Conservation (phyloP, 2,113 vertebrate species). For the Caloenas nicobarica region DNA sequence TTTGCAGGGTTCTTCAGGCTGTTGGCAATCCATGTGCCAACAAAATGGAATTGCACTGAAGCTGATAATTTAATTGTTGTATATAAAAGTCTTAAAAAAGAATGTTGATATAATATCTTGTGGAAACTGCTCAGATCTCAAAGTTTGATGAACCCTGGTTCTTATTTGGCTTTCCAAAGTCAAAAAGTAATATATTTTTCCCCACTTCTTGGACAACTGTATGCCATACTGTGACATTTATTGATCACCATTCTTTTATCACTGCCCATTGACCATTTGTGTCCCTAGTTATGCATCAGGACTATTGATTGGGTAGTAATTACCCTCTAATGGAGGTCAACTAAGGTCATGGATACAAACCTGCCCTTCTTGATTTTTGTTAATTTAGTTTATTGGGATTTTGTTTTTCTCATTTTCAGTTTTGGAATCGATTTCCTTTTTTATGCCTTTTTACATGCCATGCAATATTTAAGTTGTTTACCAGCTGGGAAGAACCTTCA, state of each 20-base stretch:
- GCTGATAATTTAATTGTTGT: neutral
- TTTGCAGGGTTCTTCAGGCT: neutral
- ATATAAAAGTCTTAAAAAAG: neutral
- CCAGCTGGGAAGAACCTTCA: neutral
- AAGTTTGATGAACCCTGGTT: neutral
- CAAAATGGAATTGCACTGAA: neutral
- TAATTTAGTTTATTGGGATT: constrained; percentile 76
- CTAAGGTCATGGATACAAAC: constrained; percentile 44
- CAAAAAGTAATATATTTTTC: neutral
- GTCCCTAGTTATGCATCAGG: constrained; percentile 66
- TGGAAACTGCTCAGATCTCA: neutral
- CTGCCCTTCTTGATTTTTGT: constrained; percentile 69
- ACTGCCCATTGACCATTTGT: constrained; percentile 64
- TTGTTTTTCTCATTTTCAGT: constrained; percentile 70
- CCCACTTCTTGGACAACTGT: neutral
- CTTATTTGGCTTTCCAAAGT: neutral
- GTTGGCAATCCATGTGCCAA: neutral
- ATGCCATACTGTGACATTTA: constrained; percentile 41
- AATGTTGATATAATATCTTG: neutral
- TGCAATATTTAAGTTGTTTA: constrained; percentile 49
- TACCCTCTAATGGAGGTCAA: constrained; percentile 72
- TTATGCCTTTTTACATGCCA: constrained; percentile 5
- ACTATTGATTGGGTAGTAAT: constrained; percentile 70
- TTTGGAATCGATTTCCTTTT: constrained; percentile 45
- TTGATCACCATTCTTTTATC: constrained; percentile 72